Conservation (phyloP, 2,113 vertebrate genomes). For the Ceyx melanurus region DNA sequence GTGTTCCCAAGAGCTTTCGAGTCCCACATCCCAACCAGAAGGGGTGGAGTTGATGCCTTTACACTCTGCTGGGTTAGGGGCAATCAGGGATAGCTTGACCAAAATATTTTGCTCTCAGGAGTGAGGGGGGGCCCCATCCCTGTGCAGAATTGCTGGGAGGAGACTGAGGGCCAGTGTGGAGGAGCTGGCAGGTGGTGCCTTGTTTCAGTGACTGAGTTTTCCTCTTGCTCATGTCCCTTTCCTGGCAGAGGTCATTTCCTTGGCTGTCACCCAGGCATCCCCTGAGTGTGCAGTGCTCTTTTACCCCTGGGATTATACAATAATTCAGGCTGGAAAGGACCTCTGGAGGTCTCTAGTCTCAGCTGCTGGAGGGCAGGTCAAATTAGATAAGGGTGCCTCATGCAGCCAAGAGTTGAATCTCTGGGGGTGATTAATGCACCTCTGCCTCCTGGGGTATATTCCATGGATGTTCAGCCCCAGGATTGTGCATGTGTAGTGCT, state of each 20-base stretch:
- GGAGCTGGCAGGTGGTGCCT: background rate
- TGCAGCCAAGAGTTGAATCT: background rate
- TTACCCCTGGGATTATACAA: background rate
- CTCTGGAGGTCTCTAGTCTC: background rate
- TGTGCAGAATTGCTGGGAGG: background rate
- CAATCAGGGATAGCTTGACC: background rate
- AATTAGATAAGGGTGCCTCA: background rate
- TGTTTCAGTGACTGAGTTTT: background rate
- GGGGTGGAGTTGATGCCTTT: background rate
- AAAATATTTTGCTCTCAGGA: background rate
- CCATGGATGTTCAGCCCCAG: rapidly evolving
- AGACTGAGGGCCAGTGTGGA: background rate
- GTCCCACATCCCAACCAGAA: background rate
- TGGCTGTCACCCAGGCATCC: background rate
- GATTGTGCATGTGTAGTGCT: background rate
- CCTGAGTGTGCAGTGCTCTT: background rate
- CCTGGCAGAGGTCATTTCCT: background rate
- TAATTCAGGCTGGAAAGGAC: background rate
- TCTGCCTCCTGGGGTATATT: background rate
- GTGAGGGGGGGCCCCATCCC: background rate
- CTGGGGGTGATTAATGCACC: background rate
- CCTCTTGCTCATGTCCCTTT: slow-evolving; percentile 36
- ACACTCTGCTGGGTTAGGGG: background rate
- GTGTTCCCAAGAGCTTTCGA: background rate
- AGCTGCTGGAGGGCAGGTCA: background rate